These are phyloP conservation scores for Agelas oroides DNA, from an alignment of 37 sponge, comb jelly and placozoan species.

Conservation along the genomic window DNA sequence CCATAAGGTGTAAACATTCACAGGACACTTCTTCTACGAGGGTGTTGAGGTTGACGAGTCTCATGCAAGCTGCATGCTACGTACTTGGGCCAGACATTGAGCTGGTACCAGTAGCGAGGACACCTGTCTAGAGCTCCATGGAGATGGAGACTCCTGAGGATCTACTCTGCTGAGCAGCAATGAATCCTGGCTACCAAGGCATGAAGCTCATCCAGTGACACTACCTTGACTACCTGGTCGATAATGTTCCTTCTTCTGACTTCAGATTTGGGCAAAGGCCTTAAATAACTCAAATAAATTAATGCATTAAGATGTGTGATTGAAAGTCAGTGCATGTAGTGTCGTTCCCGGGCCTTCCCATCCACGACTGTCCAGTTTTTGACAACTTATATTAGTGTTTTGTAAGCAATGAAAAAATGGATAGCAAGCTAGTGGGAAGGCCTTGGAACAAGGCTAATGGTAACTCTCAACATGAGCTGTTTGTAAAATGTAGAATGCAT, in stretches of 20 bases:
- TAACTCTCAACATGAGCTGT: too few relatives aligned
- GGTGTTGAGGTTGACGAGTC: constrained; percentile 44
- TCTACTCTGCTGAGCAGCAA: constrained; percentile 44
- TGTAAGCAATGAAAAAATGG: too few relatives aligned
- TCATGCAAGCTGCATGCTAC: constrained; percentile 1
- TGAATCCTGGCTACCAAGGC: constrained; percentile 58
- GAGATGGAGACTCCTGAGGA: constrained; percentile 39
- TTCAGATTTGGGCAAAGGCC: constrained; percentile 5
- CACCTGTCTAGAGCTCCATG: constrained; percentile 45
- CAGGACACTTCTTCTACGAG: constrained; percentile 34
- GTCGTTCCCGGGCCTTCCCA: too few relatives aligned
- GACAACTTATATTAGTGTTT: too few relatives aligned
- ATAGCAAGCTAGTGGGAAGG: too few relatives aligned
- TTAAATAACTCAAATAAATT: too few relatives aligned
- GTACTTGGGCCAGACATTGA: constrained; percentile 22
- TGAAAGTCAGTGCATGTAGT: too few relatives aligned
- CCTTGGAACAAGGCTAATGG: too few relatives aligned
- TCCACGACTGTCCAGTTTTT: too few relatives aligned
- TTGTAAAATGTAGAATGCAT: too few relatives aligned
- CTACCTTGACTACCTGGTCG: constrained; percentile 47
- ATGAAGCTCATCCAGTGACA: constrained; percentile 37
- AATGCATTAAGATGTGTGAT: too few relatives aligned
- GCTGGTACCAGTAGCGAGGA: constrained; percentile 44
- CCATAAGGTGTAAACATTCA: too few relatives aligned
- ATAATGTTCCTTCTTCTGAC: constrained; percentile 33